A percentile compares a stretch with the other conserved stretches of the same genome.
Evolutionary conservation across 2,888 invertebrate species (phyloP).

Genomic region (Seira musarum): DNA sequence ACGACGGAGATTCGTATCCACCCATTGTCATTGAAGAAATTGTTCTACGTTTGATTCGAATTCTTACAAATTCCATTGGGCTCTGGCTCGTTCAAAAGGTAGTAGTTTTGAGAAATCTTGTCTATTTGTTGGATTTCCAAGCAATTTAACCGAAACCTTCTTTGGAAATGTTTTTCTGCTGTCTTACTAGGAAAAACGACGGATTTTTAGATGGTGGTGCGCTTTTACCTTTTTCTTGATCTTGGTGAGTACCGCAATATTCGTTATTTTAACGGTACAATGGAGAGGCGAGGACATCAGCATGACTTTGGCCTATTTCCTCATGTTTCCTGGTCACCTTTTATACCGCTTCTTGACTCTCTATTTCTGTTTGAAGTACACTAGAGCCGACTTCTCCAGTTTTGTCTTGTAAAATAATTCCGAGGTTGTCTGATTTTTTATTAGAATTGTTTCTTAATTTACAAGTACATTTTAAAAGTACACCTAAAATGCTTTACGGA

Average conservation of each 20-base stretch:
- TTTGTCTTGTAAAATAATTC: slow-evolving; percentile 43
- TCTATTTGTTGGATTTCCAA: background rate
- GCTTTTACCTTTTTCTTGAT: slow-evolving; percentile 43
- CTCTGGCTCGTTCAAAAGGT: slow-evolving; percentile 41
- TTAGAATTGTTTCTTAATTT: no score
- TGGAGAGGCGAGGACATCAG: slow-evolving; percentile 51
- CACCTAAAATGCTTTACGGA: no score
- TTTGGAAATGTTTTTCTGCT: slow-evolving; percentile 4
- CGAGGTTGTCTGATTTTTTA: no score
- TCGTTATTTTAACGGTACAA: slow-evolving; percentile 39
- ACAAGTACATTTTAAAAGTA: no score
- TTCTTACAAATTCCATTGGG: slow-evolving; percentile 34
- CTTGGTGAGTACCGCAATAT: slow-evolving; percentile 36
- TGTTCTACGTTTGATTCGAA: slow-evolving; percentile 32
- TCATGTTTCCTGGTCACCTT: slow-evolving; percentile 50
- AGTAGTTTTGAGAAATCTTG: background rate
- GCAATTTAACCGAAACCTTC: background rate
- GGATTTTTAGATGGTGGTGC: slow-evolving; percentile 43
- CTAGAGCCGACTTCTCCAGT: slow-evolving; percentile 43
- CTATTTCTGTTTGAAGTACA: slow-evolving; percentile 47
- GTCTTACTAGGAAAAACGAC: slow-evolving; percentile 41
- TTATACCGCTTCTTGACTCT: slow-evolving; percentile 40
- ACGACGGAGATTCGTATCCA: slow-evolving; percentile 34
- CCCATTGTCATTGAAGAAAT: slow-evolving; percentile 43
- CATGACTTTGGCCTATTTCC: slow-evolving; percentile 39